These are phyloP conservation scores for Carollia perspicillata DNA, from an alignment of 2,113 vertebrate genomes.

Conservation along the genomic window DNA sequence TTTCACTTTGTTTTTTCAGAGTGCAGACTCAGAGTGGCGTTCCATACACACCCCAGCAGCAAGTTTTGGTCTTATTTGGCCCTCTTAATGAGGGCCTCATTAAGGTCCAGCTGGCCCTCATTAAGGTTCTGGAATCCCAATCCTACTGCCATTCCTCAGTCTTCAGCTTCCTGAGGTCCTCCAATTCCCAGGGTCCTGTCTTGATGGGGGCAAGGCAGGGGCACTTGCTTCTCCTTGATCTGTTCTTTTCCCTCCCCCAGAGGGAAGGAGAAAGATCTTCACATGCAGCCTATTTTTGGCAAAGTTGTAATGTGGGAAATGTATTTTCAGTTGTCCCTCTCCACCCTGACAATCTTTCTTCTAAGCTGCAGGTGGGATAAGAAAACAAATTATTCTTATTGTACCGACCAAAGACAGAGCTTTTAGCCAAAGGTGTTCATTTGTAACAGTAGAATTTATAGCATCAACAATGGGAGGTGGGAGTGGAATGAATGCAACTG, in stretches of 20 bases:
- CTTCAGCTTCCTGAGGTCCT: background rate
- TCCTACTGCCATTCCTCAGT: accelerated
- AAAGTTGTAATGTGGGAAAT: background rate
- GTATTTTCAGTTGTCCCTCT: background rate
- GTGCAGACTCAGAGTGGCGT: accelerated
- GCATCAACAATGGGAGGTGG: background rate
- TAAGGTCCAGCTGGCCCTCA: background rate
- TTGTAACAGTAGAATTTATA: background rate
- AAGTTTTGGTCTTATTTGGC: too few relatives aligned
- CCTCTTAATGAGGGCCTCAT: too few relatives aligned
- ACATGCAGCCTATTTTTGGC: background rate
- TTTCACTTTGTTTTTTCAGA: background rate
- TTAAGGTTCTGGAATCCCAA: background rate
- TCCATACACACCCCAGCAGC: too few relatives aligned
- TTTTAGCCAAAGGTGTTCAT: accelerated
- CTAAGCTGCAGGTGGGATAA: background rate
- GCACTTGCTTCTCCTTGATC: background rate
- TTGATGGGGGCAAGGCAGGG: background rate
- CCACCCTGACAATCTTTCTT: too few relatives aligned
- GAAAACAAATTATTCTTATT: background rate
- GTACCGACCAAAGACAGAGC: background rate
- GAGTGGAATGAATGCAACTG: background rate
- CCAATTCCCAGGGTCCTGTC: background rate
- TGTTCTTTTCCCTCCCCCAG: background rate
- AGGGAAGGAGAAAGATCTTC: background rate